These are phyloP conservation scores for Dendrophyllia cribrosa DNA, from an alignment of 64 coral and sea anemone genomes.

Conservation along the genomic window DNA sequence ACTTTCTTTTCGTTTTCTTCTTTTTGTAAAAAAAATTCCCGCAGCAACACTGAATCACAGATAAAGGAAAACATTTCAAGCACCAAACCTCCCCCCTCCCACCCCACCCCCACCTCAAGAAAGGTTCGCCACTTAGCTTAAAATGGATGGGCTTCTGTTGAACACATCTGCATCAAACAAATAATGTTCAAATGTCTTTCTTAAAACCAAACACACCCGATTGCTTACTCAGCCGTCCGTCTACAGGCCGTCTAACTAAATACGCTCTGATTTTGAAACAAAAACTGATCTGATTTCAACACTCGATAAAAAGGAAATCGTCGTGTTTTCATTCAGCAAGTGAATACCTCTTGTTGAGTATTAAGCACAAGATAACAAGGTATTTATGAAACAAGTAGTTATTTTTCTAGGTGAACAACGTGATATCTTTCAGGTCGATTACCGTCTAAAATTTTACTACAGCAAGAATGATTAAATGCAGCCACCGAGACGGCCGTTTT, in stretches of 20 bases:
- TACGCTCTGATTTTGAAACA: neutral
- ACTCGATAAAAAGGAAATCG: neutral
- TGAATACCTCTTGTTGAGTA: neutral
- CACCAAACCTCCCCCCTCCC: too few species aligned
- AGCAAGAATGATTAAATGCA: too few species aligned
- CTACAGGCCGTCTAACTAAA: neutral
- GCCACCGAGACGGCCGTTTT: too few species aligned
- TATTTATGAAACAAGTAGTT: neutral
- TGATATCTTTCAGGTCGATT: too few species aligned
- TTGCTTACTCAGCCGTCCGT: neutral
- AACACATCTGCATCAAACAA: constrained; percentile 1
- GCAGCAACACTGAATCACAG: too few species aligned
- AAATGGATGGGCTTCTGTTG: neutral
- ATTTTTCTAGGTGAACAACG: too few species aligned
- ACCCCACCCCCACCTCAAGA: too few species aligned
- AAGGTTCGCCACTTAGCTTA: too few species aligned
- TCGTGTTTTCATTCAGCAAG: neutral
- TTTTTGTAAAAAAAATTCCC: too few species aligned
- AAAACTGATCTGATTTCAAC: neutral
- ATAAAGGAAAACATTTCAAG: too few species aligned
- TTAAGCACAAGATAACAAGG: neutral
- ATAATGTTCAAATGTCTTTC: neutral
- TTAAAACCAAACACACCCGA: neutral
- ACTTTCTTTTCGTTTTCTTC: too few species aligned
- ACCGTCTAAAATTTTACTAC: too few species aligned